These are phyloP conservation scores for Apogon talboti DNA, from an alignment of 2,797 vertebrate species.

Conservation along the genomic window DNA sequence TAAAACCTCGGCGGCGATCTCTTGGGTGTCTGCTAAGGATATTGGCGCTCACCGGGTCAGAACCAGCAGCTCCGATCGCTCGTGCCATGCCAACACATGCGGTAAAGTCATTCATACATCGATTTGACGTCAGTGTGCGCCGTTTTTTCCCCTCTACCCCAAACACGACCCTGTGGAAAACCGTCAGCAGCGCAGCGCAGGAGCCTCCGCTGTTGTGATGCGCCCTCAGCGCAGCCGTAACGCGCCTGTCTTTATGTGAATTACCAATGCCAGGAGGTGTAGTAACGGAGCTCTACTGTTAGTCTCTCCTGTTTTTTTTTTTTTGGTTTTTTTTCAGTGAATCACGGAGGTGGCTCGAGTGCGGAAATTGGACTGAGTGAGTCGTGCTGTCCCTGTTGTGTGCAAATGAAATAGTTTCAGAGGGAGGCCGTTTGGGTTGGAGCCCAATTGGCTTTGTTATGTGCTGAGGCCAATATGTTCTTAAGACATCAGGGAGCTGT, in stretches of 20 bases:
- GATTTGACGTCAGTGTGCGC: constrained; percentile 66
- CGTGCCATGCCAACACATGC: constrained; percentile 41
- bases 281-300: constrained; percentile 27
- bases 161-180: constrained; percentile 21
- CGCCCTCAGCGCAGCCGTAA: constrained; percentile 43
- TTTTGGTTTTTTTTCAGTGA: constrained; percentile 41
- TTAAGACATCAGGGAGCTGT: constrained; percentile 26
- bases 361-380: constrained; percentile 61
- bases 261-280: constrained; percentile 42
- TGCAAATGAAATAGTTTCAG: constrained; percentile 57
- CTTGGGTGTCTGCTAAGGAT: constrained; percentile 15
- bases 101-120: constrained; percentile 61
- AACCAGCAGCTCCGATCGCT: constrained; percentile 24
- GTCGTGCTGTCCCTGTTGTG: constrained; percentile 31
- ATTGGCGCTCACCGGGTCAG: constrained; percentile 14
- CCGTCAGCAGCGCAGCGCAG: constrained; percentile 5
- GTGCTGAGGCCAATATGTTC: constrained; percentile 22
- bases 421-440: constrained; percentile 30
- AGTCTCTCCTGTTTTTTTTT: constrained; percentile 27
- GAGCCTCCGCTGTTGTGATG: constrained; percentile 29
- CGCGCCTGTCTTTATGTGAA: constrained; percentile 52
- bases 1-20: constrained; percentile 8
- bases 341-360: constrained; percentile 44
- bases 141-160: constrained; percentile 3
- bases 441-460: constrained; percentile 30